Evolutionary conservation across 2,888 invertebrate genomes (phyloP).

Genomic region (Dusona sp.): DNA sequence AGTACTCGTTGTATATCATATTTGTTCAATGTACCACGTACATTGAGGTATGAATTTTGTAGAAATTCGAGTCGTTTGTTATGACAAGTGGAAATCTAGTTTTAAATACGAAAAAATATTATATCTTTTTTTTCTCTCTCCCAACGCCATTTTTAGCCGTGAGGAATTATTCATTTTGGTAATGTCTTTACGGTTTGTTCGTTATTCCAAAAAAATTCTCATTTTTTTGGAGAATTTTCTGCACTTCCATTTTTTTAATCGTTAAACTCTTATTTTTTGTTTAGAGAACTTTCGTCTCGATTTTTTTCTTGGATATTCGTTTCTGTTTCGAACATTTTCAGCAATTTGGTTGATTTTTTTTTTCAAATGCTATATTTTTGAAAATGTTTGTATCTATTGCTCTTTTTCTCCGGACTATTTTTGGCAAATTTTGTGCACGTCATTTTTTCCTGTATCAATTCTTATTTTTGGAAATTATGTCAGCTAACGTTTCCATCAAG

Average conservation of each 20-base stretch:
- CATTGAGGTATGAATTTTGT: background rate
- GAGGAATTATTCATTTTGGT: background rate
- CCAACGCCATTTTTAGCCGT: background rate
- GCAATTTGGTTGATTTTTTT: background rate
- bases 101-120: background rate
- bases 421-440: background rate
- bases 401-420: background rate
- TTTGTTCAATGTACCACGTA: background rate
- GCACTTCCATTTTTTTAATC: background rate
- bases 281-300: background rate
- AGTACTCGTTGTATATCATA: conserved; percentile 44
- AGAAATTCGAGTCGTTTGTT: conserved; percentile 5
- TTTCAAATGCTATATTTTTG: background rate
- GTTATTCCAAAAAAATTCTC: background rate
- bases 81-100: conserved; percentile 13
- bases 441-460: background rate
- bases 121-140: background rate
- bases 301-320: background rate
- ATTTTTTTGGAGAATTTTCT: background rate
- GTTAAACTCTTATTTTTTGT: too few species aligned
- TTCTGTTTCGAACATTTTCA: background rate
- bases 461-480: background rate
- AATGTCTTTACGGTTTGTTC: background rate
- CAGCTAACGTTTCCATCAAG: too few species aligned
- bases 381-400: background rate